phyloP scores from a whole-genome alignment of 1,140 invertebrate species.

The Bemisia tabaci region DNA sequence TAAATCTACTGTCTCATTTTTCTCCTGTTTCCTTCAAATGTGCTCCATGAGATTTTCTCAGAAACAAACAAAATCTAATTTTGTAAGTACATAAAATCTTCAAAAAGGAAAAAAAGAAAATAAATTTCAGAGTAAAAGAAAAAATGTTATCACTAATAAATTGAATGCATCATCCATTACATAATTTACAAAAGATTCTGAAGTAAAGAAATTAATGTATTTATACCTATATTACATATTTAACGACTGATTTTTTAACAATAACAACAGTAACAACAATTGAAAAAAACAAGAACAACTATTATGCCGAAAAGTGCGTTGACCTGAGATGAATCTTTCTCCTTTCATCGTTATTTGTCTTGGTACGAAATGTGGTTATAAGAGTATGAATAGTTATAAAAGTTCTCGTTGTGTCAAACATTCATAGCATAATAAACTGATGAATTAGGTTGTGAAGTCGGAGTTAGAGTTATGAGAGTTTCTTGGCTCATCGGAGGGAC shows the following conservation, averaged over 20 bases:
- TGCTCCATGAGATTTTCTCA: too few species aligned
- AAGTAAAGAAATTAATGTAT: not conserved
- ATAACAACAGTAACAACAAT: not conserved
- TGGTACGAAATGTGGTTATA: not conserved
- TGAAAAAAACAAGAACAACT: slow-evolving; percentile 2
- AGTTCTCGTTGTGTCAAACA: slow-evolving; percentile 29
- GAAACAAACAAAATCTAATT: too few species aligned
- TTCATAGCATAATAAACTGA: slow-evolving; percentile 36
- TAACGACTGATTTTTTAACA: not conserved
- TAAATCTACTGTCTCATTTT: too few species aligned
- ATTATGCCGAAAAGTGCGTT: slow-evolving; percentile 4
- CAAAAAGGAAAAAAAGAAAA: too few species aligned
- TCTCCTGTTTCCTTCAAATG: too few species aligned
- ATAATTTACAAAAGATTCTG: not conserved
- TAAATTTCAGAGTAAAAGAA: too few species aligned
- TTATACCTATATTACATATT: slow-evolving; percentile 2
- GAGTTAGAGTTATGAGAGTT: slow-evolving; percentile 19
- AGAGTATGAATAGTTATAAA: not conserved
- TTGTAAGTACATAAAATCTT: too few species aligned
- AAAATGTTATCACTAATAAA: too few species aligned
- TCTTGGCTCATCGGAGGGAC: slow-evolving; percentile 7
- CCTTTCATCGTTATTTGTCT: slow-evolving; percentile 8
- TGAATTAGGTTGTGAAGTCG: slow-evolving; percentile 21
- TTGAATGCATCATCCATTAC: too few species aligned
- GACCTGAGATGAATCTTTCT: slow-evolving; percentile 1